Evolutionary conservation across 2,797 vertebrate species (phyloP).

Genomic region (Paedocypris micromegethes): DNA sequence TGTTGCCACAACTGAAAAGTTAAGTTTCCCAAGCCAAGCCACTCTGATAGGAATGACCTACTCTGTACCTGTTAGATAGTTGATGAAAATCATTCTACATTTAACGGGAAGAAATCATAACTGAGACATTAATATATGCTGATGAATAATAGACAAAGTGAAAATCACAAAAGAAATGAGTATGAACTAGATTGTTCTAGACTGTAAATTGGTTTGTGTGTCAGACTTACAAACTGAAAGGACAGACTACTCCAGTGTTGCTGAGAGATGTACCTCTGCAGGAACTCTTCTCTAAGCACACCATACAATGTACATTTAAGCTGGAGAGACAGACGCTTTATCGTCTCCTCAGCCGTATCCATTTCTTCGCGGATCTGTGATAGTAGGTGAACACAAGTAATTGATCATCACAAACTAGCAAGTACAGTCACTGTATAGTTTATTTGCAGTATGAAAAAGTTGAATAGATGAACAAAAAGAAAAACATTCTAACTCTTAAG

Average conservation of each 20-base stretch:
- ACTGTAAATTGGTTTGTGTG: neutral
- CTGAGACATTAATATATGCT: too few relatives aligned
- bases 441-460: too few relatives aligned
- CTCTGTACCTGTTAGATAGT: too few relatives aligned
- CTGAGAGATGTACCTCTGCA: conserved; percentile 63
- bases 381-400: conserved; percentile 5
- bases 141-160: neutral
- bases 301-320: conserved; percentile 72
- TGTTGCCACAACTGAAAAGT: conserved; percentile 61
- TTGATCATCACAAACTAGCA: neutral
- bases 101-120: too few relatives aligned
- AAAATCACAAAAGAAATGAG: too few relatives aligned
- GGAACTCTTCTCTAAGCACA: conserved; percentile 67
- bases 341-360: conserved; percentile 53
- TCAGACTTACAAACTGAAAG: conserved; percentile 52
- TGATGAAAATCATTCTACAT: too few relatives aligned
- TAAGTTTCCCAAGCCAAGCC: conserved; percentile 75
- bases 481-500: too few relatives aligned
- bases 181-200: too few relatives aligned
- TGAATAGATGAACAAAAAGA: too few relatives aligned
- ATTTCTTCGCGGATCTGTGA: conserved; percentile 70
- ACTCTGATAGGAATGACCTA: conserved; percentile 73
- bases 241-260: conserved; percentile 75
- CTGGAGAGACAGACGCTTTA: conserved; percentile 53
- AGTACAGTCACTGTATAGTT: too few relatives aligned